Evolutionary conservation across 2,888 invertebrate genomes (phyloP).

Genomic region (Parochlus steinenii): DNA sequence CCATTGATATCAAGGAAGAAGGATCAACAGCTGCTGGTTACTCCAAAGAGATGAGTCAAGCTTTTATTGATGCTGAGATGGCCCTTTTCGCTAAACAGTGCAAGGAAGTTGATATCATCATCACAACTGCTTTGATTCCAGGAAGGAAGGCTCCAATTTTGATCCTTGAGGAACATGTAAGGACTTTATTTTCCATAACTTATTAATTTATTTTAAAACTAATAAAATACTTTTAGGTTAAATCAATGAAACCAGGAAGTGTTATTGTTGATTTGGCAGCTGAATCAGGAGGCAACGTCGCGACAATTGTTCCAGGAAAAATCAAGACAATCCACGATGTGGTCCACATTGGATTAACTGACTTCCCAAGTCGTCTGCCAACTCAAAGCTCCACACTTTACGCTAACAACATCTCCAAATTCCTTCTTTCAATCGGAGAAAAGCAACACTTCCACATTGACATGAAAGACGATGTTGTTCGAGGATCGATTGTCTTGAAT

Average conservation of each 20-base stretch:
- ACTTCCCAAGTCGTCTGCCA: conserved; percentile 68
- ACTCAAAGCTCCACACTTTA: conserved; percentile 76
- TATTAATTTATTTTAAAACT: conserved; percentile 4
- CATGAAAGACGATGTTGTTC: conserved; percentile 69
- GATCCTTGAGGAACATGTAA: conserved; percentile 17
- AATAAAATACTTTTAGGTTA: conserved; percentile 12
- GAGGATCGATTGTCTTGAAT: conserved; percentile 64
- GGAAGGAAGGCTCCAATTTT: conserved; percentile 62
- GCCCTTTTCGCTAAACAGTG: conserved; percentile 74
- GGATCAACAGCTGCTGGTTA: conserved; percentile 58
- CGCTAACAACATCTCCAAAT: conserved; percentile 82
- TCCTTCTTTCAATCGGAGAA: conserved; percentile 40
- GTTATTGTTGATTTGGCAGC: conserved; percentile 81
- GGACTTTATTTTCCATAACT: too few species aligned
- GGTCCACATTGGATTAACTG: conserved; percentile 70
- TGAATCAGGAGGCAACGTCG: conserved; percentile 74
- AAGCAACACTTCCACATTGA: conserved; percentile 66
- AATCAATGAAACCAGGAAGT: conserved; percentile 68
- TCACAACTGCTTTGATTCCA: conserved; percentile 80
- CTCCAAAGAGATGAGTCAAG: conserved; percentile 75
- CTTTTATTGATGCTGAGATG: conserved; percentile 72
- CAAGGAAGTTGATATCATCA: conserved; percentile 69
- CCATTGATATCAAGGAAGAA: conserved; percentile 41
- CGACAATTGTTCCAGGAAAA: conserved; percentile 64
- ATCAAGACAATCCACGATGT: conserved; percentile 60